Percentiles rank a stretch among this genome's conserved stretches.
Evolutionary conservation across 2,888 invertebrate genomes (phyloP).

Genomic region (Romanomermis culicivorax): DNA sequence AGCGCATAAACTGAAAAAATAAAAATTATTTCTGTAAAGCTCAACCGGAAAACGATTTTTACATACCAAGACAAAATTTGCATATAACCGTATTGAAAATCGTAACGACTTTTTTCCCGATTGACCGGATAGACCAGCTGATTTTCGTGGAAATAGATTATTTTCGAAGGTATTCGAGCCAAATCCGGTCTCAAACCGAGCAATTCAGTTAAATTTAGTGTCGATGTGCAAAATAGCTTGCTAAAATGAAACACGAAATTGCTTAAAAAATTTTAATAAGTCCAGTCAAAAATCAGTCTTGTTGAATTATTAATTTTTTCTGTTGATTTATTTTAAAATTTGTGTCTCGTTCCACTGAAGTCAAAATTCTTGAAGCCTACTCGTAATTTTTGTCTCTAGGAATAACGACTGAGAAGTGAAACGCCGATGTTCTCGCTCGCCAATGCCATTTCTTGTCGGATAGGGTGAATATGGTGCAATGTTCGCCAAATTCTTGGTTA

Average conservation of each 20-base stretch:
- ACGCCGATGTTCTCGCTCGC: slow-evolving; percentile 46
- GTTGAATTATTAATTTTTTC: no score
- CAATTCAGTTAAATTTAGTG: slow-evolving; percentile 47
- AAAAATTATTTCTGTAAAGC: slow-evolving; percentile 9
- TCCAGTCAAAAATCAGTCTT: no score
- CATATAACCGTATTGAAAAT: slow-evolving; percentile 54
- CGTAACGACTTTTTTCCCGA: slow-evolving; percentile 42
- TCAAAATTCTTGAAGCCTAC: slow-evolving; percentile 1
- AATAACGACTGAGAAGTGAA: slow-evolving; percentile 42
- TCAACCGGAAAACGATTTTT: not conserved
- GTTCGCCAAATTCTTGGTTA: slow-evolving; percentile 13
- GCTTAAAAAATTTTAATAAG: no score
- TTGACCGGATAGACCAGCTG: slow-evolving; percentile 48
- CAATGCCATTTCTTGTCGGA: slow-evolving; percentile 46
- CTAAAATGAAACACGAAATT: slow-evolving; percentile 30
- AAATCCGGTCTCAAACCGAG: slow-evolving; percentile 46
- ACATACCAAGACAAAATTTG: slow-evolving; percentile 35
- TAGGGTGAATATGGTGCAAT: slow-evolving; percentile 1
- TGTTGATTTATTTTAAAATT: not conserved
- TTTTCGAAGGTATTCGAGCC: slow-evolving; percentile 36
- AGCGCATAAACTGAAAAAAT: slow-evolving; percentile 40
- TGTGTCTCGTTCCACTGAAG: not conserved
- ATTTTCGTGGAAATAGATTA: slow-evolving; percentile 56
- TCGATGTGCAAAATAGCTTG: slow-evolving; percentile 45
- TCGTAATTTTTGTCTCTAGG: slow-evolving; percentile 27